A percentile compares a stretch with the other conserved stretches of the same genome.
phyloP scores from a whole-genome alignment of 2,113 vertebrate genomes.

The Fulmarus glacialis region DNA sequence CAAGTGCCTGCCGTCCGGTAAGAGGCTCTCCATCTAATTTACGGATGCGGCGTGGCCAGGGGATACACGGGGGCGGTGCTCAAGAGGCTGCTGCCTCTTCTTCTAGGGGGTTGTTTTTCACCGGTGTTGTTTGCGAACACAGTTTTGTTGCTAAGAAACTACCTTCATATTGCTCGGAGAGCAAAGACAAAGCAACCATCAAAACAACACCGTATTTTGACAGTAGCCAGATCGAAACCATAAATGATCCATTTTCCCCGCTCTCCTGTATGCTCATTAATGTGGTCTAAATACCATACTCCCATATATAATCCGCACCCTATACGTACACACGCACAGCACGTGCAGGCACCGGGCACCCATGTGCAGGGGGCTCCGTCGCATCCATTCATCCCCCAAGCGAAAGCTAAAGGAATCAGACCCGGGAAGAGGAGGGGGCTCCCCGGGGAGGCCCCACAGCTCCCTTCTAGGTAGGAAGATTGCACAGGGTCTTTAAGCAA shows the following conservation, averaged over 20 bases:
- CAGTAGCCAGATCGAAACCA: constrained; percentile 74
- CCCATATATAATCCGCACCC: background rate
- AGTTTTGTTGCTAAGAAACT: constrained; percentile 84
- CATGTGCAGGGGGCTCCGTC: rapidly evolving
- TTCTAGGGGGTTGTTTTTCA: constrained; percentile 60
- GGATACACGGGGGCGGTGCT: background rate
- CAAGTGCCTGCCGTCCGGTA: rapidly evolving
- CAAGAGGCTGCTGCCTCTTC: background rate
- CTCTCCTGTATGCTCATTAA: constrained; percentile 59
- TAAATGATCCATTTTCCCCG: constrained; percentile 66
- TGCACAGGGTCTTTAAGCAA: background rate
- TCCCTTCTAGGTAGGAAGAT: background rate
- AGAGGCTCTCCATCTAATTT: background rate
- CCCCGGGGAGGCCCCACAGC: background rate
- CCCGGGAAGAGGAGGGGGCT: background rate
- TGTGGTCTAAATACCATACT: constrained; percentile 29
- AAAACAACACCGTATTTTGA: constrained; percentile 77
- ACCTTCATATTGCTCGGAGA: constrained; percentile 71
- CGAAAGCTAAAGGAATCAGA: background rate
- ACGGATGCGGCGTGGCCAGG: background rate
- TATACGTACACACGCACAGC: rapidly evolving
- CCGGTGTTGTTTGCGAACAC: constrained; percentile 66
- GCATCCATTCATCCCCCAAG: background rate
- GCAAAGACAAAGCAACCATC: constrained; percentile 77
- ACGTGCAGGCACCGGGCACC: background rate